phyloP scores from a whole-genome alignment of 2,113 vertebrate genomes.

The Prolemur simus region DNA sequence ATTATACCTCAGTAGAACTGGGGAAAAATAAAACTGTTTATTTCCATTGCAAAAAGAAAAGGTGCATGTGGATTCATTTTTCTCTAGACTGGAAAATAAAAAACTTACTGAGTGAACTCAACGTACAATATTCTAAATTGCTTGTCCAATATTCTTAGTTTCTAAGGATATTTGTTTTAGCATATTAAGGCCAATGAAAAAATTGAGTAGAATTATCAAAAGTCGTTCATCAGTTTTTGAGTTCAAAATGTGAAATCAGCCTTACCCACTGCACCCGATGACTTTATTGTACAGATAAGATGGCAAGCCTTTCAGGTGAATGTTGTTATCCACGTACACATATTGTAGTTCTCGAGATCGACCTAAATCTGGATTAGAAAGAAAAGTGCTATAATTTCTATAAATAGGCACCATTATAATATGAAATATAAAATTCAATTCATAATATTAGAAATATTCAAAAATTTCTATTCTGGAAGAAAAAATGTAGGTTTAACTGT shows the following conservation, averaged over 20 bases:
- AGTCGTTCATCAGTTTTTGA: neutral
- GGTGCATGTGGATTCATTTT: neutral
- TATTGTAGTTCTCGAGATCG: slow-evolving; percentile 94
- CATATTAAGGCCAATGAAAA: slow-evolving; percentile 59
- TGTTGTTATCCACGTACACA: slow-evolving; percentile 95
- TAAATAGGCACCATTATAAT: neutral
- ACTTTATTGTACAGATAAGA: slow-evolving; percentile 96
- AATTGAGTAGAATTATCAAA: neutral
- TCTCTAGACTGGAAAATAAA: slow-evolving; percentile 5
- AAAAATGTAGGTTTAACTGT: slow-evolving; percentile 42
- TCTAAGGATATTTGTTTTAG: neutral
- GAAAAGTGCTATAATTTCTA: neutral
- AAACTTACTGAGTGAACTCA: neutral
- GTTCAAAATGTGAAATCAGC: slow-evolving; percentile 9
- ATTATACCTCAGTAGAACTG: neutral
- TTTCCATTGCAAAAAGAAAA: neutral
- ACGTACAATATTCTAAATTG: neutral
- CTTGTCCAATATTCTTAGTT: neutral
- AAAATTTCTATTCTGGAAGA: slow-evolving; percentile 50
- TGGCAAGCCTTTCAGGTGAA: slow-evolving; percentile 90
- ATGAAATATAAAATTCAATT: neutral
- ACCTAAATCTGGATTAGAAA: slow-evolving; percentile 92
- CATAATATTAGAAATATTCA: neutral
- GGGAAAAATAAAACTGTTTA: neutral
- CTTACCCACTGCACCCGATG: slow-evolving; percentile 95